Percentiles rank a stretch among this genome's conserved stretches.
phyloP scores from a whole-genome alignment of 2,797 vertebrate genomes.

The Bovichtus variegatus region DNA sequence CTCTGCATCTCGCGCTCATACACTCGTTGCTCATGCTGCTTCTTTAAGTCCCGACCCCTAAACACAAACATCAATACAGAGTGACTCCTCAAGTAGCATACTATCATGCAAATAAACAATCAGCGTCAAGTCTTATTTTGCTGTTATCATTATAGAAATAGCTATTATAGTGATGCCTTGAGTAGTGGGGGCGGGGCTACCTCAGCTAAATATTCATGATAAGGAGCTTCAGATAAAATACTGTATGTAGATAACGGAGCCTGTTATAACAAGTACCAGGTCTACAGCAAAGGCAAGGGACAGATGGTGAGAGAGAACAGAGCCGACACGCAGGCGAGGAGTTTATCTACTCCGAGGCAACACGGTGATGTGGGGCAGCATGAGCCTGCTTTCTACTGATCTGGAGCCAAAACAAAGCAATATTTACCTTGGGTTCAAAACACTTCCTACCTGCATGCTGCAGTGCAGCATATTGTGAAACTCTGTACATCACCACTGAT shows the following conservation, averaged over 20 bases:
- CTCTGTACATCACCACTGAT: neutral
- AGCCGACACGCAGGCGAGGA: conserved; percentile 28
- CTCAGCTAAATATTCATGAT: conserved; percentile 22
- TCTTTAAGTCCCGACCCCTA: conserved; percentile 92
- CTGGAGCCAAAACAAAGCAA: conserved; percentile 37
- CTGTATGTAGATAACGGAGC: conserved; percentile 31
- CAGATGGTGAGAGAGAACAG: conserved; percentile 58
- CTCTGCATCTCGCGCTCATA: conserved; percentile 95
- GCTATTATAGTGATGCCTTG: neutral
- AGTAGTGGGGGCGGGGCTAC: neutral
- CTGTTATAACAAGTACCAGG: neutral
- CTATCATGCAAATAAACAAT: neutral
- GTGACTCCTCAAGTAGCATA: no score
- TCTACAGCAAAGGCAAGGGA: conserved; percentile 24
- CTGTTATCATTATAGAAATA: neutral
- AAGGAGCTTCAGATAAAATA: conserved; percentile 31
- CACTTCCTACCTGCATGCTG: conserved; percentile 5
- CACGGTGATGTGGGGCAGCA: conserved; percentile 22
- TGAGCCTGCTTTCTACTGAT: conserved; percentile 31
- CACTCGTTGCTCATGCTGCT: conserved; percentile 89
- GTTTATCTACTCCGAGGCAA: conserved; percentile 40
- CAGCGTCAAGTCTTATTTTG: neutral
- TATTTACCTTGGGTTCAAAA: neutral
- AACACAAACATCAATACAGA: conserved; percentile 29
- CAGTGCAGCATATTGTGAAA: conserved; percentile 13